Percentiles rank a stretch among this genome's conserved stretches.
These are phyloP conservation scores for Piprites chloris DNA, from an alignment of 2,113 vertebrate species.

Conservation along the genomic window DNA sequence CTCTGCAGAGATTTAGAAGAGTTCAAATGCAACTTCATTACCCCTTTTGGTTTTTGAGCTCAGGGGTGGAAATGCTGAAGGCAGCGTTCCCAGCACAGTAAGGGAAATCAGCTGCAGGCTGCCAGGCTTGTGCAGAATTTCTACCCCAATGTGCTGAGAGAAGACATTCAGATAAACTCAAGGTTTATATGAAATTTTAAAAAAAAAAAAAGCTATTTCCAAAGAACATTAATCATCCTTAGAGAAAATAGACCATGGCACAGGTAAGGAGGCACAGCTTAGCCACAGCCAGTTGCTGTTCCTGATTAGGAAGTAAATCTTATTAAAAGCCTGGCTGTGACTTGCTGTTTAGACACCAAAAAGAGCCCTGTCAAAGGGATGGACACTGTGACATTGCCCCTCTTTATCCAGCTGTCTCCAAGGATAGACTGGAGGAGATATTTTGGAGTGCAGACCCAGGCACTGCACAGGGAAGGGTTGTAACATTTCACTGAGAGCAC, in stretches of 20 bases:
- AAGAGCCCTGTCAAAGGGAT: slow-evolving; percentile 9
- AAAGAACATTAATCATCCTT: neutral
- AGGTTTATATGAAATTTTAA: neutral
- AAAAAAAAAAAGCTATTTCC: neutral
- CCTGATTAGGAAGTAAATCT: neutral
- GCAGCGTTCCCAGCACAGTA: neutral
- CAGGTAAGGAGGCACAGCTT: neutral
- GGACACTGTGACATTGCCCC: neutral
- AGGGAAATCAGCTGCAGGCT: neutral
- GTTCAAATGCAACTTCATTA: neutral
- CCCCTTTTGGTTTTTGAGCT: neutral
- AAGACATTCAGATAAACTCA: neutral
- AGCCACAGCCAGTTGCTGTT: neutral
- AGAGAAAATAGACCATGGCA: neutral
- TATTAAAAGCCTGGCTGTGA: neutral
- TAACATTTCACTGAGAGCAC: neutral
- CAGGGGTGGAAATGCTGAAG: neutral
- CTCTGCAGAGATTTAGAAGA: neutral
- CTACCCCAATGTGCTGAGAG: neutral
- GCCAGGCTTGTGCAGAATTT: neutral
- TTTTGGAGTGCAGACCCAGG: neutral
- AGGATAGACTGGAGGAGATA: neutral
- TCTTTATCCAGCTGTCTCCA: neutral
- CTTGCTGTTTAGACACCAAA: neutral
- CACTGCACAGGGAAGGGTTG: neutral